phyloP scores from a whole-genome alignment of 35 echinoderm and acorn worm species.

The Chiridota heheva region DNA sequence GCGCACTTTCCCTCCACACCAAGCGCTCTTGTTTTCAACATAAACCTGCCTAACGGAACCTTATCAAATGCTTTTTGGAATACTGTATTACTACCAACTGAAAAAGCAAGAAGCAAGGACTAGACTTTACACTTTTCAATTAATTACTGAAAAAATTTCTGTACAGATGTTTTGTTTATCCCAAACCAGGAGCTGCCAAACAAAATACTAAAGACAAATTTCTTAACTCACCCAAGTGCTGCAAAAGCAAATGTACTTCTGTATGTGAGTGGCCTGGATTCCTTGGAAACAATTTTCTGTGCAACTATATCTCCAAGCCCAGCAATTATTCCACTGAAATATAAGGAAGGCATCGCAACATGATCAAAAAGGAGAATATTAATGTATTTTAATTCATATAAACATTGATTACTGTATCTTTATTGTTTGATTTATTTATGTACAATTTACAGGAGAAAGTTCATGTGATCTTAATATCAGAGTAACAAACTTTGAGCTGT shows the following conservation, averaged over 20 bases:
- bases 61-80: too few relatives aligned
- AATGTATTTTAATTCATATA: background rate
- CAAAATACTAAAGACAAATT: too few relatives aligned
- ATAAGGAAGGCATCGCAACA: background rate
- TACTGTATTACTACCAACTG: too few relatives aligned
- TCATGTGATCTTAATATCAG: too few relatives aligned
- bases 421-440: background rate
- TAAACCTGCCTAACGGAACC: too few relatives aligned
- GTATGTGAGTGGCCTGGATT: slow-evolving; percentile 24
- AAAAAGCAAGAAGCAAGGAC: too few relatives aligned
- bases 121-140: too few relatives aligned
- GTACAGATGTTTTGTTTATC: too few relatives aligned
- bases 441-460: background rate
- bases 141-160: too few relatives aligned
- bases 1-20: too few relatives aligned
- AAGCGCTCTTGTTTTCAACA: too few relatives aligned
- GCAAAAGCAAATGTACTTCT: slow-evolving; percentile 70
- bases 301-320: slow-evolving; percentile 67
- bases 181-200: too few relatives aligned
- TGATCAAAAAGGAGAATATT: background rate
- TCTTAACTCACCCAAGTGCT: slow-evolving; percentile 74
- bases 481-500: background rate
- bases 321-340: slow-evolving; percentile 62
- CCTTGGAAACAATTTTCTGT: slow-evolving; percentile 59
- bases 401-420: background rate